Evolutionary conservation across 2,797 vertebrate species (phyloP).

Genomic region (Chanos chanos): DNA sequence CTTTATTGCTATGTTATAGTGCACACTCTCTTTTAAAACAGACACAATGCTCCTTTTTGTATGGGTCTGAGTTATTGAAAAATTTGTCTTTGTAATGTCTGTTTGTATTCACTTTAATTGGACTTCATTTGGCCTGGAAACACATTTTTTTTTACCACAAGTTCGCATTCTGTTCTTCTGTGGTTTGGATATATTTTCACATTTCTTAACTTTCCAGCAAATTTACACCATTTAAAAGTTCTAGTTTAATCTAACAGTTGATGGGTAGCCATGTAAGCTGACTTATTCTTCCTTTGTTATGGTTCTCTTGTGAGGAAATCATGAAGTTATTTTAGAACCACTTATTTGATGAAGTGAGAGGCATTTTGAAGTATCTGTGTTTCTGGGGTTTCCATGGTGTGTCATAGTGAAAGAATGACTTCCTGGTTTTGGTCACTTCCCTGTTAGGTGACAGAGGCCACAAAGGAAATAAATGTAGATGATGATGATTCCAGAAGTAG

Average conservation of each 20-base stretch:
- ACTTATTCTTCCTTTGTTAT: background rate
- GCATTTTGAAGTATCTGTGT: background rate
- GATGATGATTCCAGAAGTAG: background rate
- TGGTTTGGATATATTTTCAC: slow-evolving; percentile 3
- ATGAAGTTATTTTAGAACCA: background rate
- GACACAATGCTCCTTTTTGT: no score
- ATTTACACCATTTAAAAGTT: slow-evolving; percentile 8
- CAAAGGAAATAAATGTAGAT: slow-evolving; percentile 24
- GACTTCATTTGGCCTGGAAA: background rate
- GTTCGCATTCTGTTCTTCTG: background rate
- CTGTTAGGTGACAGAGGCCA: background rate
- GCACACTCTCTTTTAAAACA: no score
- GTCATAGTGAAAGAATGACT: slow-evolving; percentile 32
- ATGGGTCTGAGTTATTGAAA: no score
- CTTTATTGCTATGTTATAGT: no score
- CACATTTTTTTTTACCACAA: slow-evolving; percentile 7
- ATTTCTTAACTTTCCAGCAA: background rate
- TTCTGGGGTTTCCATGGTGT: slow-evolving; percentile 13
- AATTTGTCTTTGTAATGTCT: background rate
- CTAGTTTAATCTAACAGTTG: background rate
- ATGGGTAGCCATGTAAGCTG: background rate
- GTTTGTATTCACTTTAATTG: background rate
- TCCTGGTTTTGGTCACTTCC: slow-evolving; percentile 39
- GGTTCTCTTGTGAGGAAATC: background rate
- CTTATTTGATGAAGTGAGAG: slow-evolving; percentile 36